These are phyloP conservation scores for Neoaliturus tenellus DNA, from an alignment of 2,888 invertebrate species.

Conservation along the genomic window DNA sequence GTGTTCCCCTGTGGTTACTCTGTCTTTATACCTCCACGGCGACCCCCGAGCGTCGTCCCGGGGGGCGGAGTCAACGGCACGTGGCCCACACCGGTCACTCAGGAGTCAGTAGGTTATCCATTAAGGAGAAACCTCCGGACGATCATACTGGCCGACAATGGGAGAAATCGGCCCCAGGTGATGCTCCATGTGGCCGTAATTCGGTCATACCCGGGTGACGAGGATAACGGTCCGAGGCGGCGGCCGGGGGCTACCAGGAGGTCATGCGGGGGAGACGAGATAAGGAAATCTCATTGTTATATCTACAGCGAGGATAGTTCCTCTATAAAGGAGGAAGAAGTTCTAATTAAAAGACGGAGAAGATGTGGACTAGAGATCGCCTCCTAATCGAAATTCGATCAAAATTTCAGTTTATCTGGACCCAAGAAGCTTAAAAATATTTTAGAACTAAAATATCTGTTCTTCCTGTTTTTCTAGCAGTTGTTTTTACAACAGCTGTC, in stretches of 20 bases:
- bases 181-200: slow-evolving; percentile 24
- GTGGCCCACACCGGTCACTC: background rate
- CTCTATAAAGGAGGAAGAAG: background rate
- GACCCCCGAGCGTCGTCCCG: background rate
- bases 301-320: too few relatives aligned
- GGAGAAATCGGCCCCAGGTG: slow-evolving; percentile 36
- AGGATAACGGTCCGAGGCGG: slow-evolving; percentile 29
- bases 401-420: too few relatives aligned
- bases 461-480: too few relatives aligned
- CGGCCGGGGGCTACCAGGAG: background rate
- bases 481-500: too few relatives aligned
- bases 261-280: background rate
- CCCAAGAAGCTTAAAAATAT: too few relatives aligned
- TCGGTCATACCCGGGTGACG: slow-evolving; percentile 29
- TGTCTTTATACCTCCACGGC: background rate
- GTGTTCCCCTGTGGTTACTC: background rate
- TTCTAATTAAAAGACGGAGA: background rate
- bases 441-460: too few relatives aligned
- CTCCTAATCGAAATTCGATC: too few relatives aligned
- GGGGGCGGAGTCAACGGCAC: background rate
- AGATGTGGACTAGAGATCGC: too few relatives aligned
- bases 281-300: background rate
- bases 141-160: slow-evolving; percentile 10
- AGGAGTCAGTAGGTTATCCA: slow-evolving; percentile 39
- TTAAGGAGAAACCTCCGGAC: slow-evolving; percentile 39